phyloP scores from a whole-genome alignment of 1,140 invertebrate genomes.

The Hestina assimilis region DNA sequence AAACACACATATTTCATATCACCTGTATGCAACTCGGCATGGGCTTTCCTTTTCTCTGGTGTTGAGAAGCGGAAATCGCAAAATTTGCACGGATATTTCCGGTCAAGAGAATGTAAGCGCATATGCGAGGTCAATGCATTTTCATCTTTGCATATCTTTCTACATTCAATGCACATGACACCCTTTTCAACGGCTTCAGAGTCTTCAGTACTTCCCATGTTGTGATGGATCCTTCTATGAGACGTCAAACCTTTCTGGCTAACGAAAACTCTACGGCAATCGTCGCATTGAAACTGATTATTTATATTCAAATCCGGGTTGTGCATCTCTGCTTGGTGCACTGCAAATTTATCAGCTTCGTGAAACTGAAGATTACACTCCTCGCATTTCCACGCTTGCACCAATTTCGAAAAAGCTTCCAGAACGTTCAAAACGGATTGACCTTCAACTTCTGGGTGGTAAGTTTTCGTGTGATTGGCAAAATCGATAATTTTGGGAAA shows the following conservation, averaged over 20 bases:
- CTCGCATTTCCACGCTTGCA: constrained; percentile 70
- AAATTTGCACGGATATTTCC: constrained; percentile 68
- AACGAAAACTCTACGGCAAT: constrained; percentile 62
- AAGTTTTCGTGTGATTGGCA: constrained; percentile 58
- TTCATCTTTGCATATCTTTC: constrained; percentile 66
- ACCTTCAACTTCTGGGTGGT: constrained; percentile 60
- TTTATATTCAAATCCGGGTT: constrained; percentile 53
- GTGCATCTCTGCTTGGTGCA: constrained; percentile 65
- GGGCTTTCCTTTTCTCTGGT: constrained; percentile 57
- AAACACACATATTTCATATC: constrained; percentile 73
- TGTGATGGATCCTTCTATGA: constrained; percentile 61
- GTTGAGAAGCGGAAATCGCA: constrained; percentile 71
- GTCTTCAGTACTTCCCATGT: constrained; percentile 42
- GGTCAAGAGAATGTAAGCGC: constrained; percentile 57
- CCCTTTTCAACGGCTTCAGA: constrained; percentile 42
- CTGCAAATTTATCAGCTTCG: constrained; percentile 64
- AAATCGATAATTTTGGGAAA: constrained; percentile 68
- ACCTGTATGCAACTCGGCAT: constrained; percentile 63
- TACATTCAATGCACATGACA: constrained; percentile 65
- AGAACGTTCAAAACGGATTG: constrained; percentile 65
- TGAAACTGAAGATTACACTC: constrained; percentile 67
- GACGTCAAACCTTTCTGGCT: constrained; percentile 63
- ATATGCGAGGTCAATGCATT: constrained; percentile 60
- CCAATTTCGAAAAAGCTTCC: constrained; percentile 64
- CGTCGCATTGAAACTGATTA: constrained; percentile 57